phyloP scores from a whole-genome alignment of 2,888 invertebrate species.

The Acronicta alni region DNA sequence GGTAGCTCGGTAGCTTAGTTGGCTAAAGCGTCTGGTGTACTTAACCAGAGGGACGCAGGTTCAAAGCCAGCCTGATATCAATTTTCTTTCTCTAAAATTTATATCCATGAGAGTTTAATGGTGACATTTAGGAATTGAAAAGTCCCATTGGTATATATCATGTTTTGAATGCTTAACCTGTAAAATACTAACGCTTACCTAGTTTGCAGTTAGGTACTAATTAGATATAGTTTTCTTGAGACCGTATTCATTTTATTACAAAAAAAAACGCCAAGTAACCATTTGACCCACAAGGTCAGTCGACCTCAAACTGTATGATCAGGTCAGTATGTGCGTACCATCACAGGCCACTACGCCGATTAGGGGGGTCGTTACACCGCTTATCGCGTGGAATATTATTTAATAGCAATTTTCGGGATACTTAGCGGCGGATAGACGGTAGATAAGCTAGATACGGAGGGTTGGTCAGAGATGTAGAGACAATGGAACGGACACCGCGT shows the following conservation, averaged over 20 bases:
- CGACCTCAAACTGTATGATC: conserved; percentile 18
- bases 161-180: too few relatives aligned
- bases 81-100: too few relatives aligned
- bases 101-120: too few relatives aligned
- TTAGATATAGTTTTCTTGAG: too few relatives aligned
- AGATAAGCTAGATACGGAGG: conserved; percentile 52
- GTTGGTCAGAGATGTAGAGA: conserved; percentile 7
- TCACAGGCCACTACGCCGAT: conserved; percentile 39
- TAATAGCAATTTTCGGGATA: conserved; percentile 68
- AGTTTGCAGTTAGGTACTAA: too few relatives aligned
- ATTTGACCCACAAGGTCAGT: conserved; percentile 15
- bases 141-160: too few relatives aligned
- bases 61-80: too few relatives aligned
- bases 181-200: too few relatives aligned
- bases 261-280: conserved; percentile 2
- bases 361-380: conserved; percentile 37
- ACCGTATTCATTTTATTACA: conserved; percentile 2
- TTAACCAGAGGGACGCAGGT: too few relatives aligned
- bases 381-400: conserved; percentile 65
- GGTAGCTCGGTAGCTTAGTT: too few relatives aligned
- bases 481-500: conserved; percentile 11
- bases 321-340: conserved; percentile 30
- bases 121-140: too few relatives aligned
- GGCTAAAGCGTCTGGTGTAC: too few relatives aligned
- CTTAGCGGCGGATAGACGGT: conserved; percentile 61